Evolutionary conservation across 2,888 invertebrate species (phyloP), one percentile per base, ranked within the genome.

Genomic region (Leptothorax acervorum): DNA sequence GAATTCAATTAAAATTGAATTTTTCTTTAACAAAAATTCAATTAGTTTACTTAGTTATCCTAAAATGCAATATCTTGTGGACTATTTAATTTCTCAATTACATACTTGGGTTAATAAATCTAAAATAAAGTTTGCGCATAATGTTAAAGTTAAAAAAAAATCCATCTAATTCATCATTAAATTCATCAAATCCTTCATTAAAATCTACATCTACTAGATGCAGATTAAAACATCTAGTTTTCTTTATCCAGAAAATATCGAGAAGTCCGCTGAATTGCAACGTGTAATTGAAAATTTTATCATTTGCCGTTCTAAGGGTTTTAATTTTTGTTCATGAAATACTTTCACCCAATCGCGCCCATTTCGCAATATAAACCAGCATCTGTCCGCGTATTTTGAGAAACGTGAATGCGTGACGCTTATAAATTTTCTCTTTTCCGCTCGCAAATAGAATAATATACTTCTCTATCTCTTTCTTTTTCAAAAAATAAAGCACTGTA

Each of bases 401-500:
- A 71, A 76, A 91, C 88, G 85, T 65, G 81, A 85, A 85, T 83
- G 79, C 66, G 66, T 87, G 89, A 87, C 78, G 84, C 87, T 90
- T 87, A 55, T 78, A 88, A 92, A 87, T 78, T 90, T 89, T 90
- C 60, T 48, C 84, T 79, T 74, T 87, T 15, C 42, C 23, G 18
- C n/a, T 23, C 48, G 73, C 70, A n/a, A 65, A 85, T 88, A 91
- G 85, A 89, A 91, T 89, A 87, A 83, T 87, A 88, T 81, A 83
- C 84, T 83, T 85, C 71, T 73, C 18, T 48, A 18, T 79, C 39
- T 73, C 48, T 60, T 51, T 79, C n/a, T 91, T 91, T 90, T 86
- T 88, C 92, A 93, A 93, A 93, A 94, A 93, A 94, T 94, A 93
- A 94, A 93, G 91, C 92, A 89, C 88, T 92, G 92, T 92, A 91